Evolutionary conservation across 2,888 invertebrate genomes (phyloP).

Genomic region (Sphecodes monilicornis): DNA sequence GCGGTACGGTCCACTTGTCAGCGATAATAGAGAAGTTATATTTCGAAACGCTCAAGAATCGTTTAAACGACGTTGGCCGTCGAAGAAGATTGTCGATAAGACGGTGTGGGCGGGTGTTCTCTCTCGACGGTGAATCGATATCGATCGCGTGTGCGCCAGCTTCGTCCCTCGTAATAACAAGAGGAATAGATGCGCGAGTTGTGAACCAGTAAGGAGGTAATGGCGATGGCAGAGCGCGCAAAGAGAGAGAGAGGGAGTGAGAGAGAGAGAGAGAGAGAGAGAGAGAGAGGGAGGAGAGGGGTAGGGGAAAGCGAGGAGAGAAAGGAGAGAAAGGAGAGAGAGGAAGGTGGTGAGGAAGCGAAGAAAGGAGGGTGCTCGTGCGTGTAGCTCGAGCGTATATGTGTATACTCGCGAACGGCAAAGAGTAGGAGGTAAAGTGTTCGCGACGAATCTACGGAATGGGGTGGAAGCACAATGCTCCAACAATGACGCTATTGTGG

Average conservation of each 20-base stretch:
- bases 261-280: constrained; percentile 36
- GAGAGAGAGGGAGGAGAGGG: no score
- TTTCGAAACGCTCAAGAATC: constrained; percentile 3
- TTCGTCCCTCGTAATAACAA: constrained; percentile 39
- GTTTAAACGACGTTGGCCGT: background rate
- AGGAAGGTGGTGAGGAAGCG: constrained; percentile 36
- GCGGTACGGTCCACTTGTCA: constrained; percentile 12
- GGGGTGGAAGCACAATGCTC: constrained; percentile 80
- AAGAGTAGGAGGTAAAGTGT: constrained; percentile 77
- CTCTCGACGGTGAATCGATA: constrained; percentile 41
- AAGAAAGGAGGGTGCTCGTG: constrained; percentile 63
- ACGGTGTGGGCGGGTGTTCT: background rate
- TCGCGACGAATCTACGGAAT: constrained; percentile 79
- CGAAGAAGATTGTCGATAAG: background rate
- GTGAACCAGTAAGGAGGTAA: constrained; percentile 42
- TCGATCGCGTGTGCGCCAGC: constrained; percentile 30
- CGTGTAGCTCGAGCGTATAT: constrained; percentile 44
- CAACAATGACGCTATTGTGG: constrained; percentile 82
- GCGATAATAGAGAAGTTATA: background rate
- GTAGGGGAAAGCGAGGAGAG: constrained; percentile 29
- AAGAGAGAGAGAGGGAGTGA: constrained; percentile 18
- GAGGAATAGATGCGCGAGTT: constrained; percentile 44
- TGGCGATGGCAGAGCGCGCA: constrained; percentile 21
- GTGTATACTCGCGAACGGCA: constrained; percentile 62
- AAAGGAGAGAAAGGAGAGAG: constrained; percentile 23